These are phyloP conservation scores for Cephalotes varians DNA, from an alignment of 2,888 invertebrate species.

Conservation along the genomic window DNA sequence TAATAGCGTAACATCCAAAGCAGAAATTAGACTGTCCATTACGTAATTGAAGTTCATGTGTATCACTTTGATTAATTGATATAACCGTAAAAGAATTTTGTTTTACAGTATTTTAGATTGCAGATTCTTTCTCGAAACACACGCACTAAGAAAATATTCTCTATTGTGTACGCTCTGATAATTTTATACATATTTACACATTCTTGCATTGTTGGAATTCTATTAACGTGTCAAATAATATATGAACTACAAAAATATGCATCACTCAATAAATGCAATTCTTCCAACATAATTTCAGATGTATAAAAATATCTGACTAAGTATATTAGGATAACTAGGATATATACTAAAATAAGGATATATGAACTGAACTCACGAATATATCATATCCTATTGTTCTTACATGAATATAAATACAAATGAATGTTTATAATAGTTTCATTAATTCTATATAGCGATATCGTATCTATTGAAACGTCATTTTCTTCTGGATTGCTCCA, in stretches of 20 bases:
- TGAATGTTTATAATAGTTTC: neutral
- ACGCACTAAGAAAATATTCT: neutral
- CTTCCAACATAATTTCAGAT: neutral
- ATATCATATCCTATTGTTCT: too few relatives aligned
- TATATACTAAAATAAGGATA: neutral
- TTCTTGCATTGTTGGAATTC: neutral
- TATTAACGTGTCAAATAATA: neutral
- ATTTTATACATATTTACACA: neutral
- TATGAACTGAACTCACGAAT: neutral
- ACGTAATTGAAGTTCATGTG: conserved; percentile 20
- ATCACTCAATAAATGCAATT: neutral
- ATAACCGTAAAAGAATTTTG: neutral
- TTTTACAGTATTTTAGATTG: neutral
- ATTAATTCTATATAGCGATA: neutral
- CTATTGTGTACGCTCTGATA: neutral
- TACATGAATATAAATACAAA: too few relatives aligned
- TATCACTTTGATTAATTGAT: conserved; percentile 21
- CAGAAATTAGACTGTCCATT: conserved; percentile 41
- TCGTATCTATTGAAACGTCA: neutral
- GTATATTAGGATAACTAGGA: too few relatives aligned
- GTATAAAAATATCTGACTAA: neutral
- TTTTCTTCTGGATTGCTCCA: neutral
- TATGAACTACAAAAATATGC: neutral
- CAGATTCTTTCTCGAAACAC: neutral
- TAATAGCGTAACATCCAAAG: conserved; percentile 35